A percentile compares a stretch with the other conserved stretches of the same genome.
Conservation (phyloP, 1,140 invertebrate species). For the Brachionus rotundiformis region DNA sequence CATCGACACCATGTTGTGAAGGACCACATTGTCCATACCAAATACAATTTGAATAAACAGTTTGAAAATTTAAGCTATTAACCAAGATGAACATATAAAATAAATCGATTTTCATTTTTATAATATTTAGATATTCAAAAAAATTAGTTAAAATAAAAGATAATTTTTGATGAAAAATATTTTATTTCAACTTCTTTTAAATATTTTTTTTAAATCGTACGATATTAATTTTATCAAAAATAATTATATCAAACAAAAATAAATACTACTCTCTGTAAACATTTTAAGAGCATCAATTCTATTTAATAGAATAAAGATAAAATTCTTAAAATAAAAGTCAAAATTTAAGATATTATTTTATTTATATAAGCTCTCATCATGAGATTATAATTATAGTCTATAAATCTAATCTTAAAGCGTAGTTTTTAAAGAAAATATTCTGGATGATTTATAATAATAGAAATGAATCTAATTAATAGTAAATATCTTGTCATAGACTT, state of each 20-base stretch:
- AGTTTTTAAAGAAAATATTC: too few species aligned
- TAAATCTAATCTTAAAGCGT: too few species aligned
- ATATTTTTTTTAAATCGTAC: background rate
- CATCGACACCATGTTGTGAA: background rate
- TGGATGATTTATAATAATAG: too few species aligned
- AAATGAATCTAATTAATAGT: too few species aligned
- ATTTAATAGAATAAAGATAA: background rate
- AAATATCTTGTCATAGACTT: too few species aligned
- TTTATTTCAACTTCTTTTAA: background rate
- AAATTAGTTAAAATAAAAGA: background rate
- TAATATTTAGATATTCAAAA: background rate
- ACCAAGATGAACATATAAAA: background rate
- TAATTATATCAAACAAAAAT: background rate
- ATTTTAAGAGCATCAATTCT: background rate
- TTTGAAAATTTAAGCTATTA: background rate
- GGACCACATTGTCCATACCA: slow-evolving; percentile 50
- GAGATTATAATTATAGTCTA: too few species aligned
- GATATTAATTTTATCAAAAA: background rate
- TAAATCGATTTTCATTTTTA: background rate
- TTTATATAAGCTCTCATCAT: too few species aligned
- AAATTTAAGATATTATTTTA: background rate
- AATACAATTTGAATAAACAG: background rate
- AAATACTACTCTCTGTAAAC: background rate
- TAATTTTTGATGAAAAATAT: background rate
- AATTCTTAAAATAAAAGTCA: background rate